phyloP scores from a whole-genome alignment of 1,140 invertebrate species.

The Euura saliciscinereae region DNA sequence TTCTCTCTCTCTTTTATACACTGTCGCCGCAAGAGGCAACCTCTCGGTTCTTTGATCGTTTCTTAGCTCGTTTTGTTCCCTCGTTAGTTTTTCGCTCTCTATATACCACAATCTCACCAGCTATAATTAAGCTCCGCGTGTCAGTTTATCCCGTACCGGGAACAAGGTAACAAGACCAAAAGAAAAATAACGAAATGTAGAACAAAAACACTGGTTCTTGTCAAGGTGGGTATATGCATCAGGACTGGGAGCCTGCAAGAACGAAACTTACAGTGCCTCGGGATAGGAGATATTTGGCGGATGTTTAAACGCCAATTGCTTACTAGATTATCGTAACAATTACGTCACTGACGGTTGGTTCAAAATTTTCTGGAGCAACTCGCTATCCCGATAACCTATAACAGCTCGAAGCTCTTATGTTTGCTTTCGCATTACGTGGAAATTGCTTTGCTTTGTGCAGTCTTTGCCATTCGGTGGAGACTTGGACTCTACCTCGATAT shows the following conservation, averaged over 20 bases:
- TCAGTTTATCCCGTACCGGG: not conserved
- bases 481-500: no score
- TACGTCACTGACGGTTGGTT: not conserved
- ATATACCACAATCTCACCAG: not conserved
- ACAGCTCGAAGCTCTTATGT: not conserved
- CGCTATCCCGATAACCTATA: no score
- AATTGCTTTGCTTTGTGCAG: no score
- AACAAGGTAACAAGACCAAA: not conserved
- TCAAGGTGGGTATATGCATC: not conserved
- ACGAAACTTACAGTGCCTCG: not conserved
- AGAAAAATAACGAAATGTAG: not conserved
- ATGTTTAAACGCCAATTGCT: constrained; percentile 7
- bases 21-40: not conserved
- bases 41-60: not conserved
- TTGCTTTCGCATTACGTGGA: not conserved
- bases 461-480: no score
- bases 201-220: not conserved
- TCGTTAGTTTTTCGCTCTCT: constrained; percentile 1
- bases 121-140: not conserved
- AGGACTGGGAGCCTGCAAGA: no score
- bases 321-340: constrained; percentile 4
- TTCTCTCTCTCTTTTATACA: constrained; percentile 10
- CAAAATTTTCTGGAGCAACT: no score
- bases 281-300: not conserved
- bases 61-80: not conserved